phyloP scores from a whole-genome alignment of 2,113 vertebrate genomes.

The Oenanthe oenanthe region DNA sequence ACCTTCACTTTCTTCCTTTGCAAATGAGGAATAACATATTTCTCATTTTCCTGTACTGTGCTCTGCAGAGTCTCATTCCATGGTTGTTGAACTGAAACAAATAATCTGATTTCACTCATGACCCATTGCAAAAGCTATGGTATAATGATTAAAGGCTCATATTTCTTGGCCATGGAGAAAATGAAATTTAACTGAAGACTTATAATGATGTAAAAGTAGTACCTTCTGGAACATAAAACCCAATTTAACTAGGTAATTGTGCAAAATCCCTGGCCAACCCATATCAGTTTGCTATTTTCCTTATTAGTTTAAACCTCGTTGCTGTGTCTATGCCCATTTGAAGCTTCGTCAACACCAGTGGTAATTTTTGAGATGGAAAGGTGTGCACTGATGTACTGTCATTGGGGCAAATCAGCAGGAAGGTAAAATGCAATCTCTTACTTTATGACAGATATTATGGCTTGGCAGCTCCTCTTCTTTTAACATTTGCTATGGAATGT shows the following conservation, averaged over 20 bases:
- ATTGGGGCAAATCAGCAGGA: not conserved
- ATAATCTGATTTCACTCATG: constrained; percentile 46
- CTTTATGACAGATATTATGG: not conserved
- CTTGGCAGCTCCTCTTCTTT: not conserved
- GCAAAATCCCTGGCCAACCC: not conserved
- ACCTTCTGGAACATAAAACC: constrained; percentile 20
- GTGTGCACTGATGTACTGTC: not conserved
- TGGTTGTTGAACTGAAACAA: constrained; percentile 56
- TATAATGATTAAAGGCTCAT: constrained; percentile 18
- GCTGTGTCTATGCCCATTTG: not conserved
- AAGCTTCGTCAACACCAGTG: not conserved
- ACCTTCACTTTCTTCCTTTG: not conserved
- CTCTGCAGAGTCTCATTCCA: constrained; percentile 27
- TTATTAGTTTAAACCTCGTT: not conserved
- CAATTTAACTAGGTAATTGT: constrained; percentile 1
- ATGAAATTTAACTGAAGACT: constrained; percentile 38
- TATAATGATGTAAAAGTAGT: constrained; percentile 2
- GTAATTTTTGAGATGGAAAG: constrained; percentile 24
- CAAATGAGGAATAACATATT: constrained; percentile 37
- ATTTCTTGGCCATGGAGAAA: constrained; percentile 20
- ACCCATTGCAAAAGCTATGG: not conserved
- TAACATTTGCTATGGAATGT: not conserved
- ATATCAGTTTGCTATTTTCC: not conserved
- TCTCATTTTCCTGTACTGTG: constrained; percentile 17
- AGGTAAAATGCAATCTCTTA: not conserved